phyloP scores from a whole-genome alignment of 2,888 invertebrate genomes.

The Drosophila nr. perissopoda region DNA sequence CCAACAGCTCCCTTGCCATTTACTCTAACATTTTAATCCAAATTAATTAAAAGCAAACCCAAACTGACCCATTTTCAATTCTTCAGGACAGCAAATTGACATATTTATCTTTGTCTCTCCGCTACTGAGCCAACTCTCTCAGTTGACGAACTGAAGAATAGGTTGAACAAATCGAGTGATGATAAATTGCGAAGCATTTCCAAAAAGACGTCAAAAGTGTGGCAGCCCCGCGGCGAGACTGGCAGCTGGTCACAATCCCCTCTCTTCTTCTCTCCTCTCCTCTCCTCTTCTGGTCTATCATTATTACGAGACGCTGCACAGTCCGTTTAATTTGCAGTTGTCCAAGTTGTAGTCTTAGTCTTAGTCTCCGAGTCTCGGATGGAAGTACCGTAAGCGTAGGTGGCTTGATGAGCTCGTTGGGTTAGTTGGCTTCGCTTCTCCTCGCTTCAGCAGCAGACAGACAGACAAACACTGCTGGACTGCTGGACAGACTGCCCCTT shows the following conservation, averaged over 20 bases:
- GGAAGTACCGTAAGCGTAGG: slow-evolving; percentile 78
- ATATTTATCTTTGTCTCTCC: slow-evolving; percentile 37
- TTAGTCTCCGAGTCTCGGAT: not conserved
- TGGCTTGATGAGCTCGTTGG: slow-evolving; percentile 70
- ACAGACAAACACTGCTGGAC: not conserved
- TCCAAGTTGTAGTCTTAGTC: slow-evolving; percentile 24
- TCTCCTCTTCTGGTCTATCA: slow-evolving; percentile 32
- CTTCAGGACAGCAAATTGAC: slow-evolving; percentile 55
- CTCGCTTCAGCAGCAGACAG: slow-evolving; percentile 55
- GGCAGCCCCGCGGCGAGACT: slow-evolving; percentile 58
- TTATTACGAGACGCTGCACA: slow-evolving; percentile 51
- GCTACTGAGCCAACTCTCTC: slow-evolving; percentile 2
- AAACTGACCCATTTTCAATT: slow-evolving; percentile 55
- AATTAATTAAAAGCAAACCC: slow-evolving; percentile 69
- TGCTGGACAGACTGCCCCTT: slow-evolving; percentile 27
- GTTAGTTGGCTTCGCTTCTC: slow-evolving; percentile 43
- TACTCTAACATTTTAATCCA: slow-evolving; percentile 70
- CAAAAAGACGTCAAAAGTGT: slow-evolving; percentile 73
- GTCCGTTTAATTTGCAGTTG: slow-evolving; percentile 71
- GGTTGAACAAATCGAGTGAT: slow-evolving; percentile 41
- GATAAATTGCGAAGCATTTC: slow-evolving; percentile 70
- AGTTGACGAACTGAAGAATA: slow-evolving; percentile 52
- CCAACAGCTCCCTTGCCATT: slow-evolving; percentile 39
- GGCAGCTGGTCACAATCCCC: slow-evolving; percentile 25
- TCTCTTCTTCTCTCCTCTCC: too few relatives aligned